phyloP scores from a whole-genome alignment of 1,140 invertebrate species.

The Gonioctena quinquepunctata region DNA sequence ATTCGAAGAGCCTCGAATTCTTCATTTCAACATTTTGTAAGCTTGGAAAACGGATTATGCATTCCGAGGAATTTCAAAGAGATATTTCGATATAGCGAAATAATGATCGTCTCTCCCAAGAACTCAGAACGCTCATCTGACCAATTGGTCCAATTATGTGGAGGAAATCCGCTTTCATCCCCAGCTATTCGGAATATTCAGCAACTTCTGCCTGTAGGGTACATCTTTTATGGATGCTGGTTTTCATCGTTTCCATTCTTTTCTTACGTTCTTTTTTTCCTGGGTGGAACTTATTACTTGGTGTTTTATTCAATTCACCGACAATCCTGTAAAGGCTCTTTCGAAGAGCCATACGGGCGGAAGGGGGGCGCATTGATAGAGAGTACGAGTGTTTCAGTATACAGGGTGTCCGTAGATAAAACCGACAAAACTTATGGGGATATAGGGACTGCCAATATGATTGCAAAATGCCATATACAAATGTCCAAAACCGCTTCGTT shows the following conservation, averaged over 20 bases:
- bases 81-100: constrained; percentile 2
- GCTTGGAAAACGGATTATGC: constrained; percentile 10
- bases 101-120: constrained; percentile 11
- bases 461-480: no score
- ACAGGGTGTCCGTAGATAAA: no score
- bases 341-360: no score
- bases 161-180: background rate
- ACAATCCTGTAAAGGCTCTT: no score
- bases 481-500: no score
- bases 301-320: background rate
- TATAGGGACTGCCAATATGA: no score
- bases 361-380: no score
- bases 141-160: constrained; percentile 17
- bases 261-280: background rate
- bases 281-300: background rate
- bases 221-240: background rate
- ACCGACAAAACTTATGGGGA: no score
- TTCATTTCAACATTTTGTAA: constrained; percentile 8
- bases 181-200: background rate
- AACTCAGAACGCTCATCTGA: constrained; percentile 9
- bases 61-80: constrained; percentile 7
- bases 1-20: constrained; percentile 10
- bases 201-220: background rate
- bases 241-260: background rate
- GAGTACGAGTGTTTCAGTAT: no score